phyloP scores from a whole-genome alignment of 2,888 invertebrate genomes.

The Drosophila helvetica region DNA sequence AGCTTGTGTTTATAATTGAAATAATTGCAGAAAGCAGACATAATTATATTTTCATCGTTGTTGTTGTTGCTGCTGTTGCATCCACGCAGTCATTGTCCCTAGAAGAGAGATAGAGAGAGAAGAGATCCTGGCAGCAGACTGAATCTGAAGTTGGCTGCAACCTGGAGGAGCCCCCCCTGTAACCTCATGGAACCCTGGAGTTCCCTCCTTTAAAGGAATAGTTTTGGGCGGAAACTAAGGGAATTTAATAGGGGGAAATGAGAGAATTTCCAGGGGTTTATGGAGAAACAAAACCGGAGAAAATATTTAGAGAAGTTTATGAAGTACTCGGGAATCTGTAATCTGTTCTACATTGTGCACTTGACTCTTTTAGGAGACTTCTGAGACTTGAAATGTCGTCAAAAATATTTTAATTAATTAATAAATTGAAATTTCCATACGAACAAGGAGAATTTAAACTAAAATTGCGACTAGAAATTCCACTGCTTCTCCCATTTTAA shows the following conservation, averaged over 20 bases:
- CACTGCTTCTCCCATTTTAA: no score
- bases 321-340: not conserved
- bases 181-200: not conserved
- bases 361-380: no score
- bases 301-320: not conserved
- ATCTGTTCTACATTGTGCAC: no score
- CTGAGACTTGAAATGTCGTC: no score
- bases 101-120: not conserved
- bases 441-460: no score
- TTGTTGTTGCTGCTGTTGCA: slow-evolving; percentile 10
- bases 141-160: not conserved
- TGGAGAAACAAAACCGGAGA: not conserved
- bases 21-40: slow-evolving; percentile 72
- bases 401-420: no score
- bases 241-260: not conserved
- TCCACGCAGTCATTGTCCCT: slow-evolving; percentile 11
- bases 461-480: no score
- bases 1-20: slow-evolving; percentile 76
- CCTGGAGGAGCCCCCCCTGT: not conserved
- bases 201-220: slow-evolving; percentile 12
- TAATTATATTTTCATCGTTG: slow-evolving; percentile 65
- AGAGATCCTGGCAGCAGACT: not conserved
- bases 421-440: no score
- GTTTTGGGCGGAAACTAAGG: slow-evolving; percentile 1
- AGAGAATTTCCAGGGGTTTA: not conserved